Evolutionary conservation across 2,113 vertebrate species (phyloP).

Genomic region (Climacteris rufus): DNA sequence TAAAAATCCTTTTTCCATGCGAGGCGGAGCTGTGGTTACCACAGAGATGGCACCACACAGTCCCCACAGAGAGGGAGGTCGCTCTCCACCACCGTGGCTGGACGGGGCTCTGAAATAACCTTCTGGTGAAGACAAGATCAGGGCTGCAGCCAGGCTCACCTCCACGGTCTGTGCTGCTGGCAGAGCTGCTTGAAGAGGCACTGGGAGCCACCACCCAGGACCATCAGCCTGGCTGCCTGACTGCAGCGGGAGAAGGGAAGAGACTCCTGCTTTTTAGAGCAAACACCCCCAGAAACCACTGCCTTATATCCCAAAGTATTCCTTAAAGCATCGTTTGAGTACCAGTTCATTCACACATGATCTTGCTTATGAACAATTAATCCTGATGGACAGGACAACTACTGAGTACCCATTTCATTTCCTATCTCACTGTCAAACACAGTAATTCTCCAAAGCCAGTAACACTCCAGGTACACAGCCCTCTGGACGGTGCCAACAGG

Average conservation of each 20-base stretch:
- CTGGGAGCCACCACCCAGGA: accelerated
- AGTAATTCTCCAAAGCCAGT: not conserved
- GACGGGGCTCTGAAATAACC: accelerated
- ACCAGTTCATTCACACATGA: not conserved
- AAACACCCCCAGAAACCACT: not conserved
- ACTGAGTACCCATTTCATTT: not conserved
- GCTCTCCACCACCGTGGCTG: accelerated
- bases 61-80: not conserved
- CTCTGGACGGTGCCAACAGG: not conserved
- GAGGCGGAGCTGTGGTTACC: not conserved
- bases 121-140: accelerated
- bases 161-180: accelerated
- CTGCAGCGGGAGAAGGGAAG: accelerated
- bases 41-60: not conserved
- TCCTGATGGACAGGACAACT: not conserved
- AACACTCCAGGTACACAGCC: not conserved
- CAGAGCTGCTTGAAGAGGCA: accelerated
- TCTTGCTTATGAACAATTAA: not conserved
- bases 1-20: not conserved
- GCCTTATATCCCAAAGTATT: not conserved
- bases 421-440: not conserved
- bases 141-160: not conserved
- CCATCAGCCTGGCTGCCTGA: accelerated
- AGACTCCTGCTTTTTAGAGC: not conserved
- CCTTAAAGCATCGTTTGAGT: not conserved